Base-by-base conservation (phyloP, 2,113 vertebrate genomes). In the Platanista minor region DNA sequence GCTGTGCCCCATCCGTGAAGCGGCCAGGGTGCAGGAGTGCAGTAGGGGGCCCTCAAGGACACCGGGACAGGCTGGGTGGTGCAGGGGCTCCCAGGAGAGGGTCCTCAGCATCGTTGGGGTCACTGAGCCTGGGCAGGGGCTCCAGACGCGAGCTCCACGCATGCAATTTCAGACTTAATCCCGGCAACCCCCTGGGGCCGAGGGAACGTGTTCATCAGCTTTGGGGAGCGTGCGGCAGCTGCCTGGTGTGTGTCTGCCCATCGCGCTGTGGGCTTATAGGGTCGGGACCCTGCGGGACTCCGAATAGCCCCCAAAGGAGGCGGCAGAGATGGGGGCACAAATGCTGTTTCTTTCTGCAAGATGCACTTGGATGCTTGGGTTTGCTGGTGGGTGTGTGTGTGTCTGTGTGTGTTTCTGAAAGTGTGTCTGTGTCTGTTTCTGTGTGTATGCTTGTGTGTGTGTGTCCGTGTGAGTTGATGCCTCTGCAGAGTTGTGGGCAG, bases 121-220 rank as follows among this genome's bases (percentile, higher is more conserved):
- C 66, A 4, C 27, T 1, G 39, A 77, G 72, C 88, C 69, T 14
- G 13, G 71, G 29, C 39, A 52, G 54, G 46, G 85, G 8, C 91
- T 98, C 82, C 92, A 92, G 89, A 87, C 89, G 90, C 93, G 43
- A 67, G 64, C 91, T 74, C 75, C 95, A 80, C 86, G 78, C 77
- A 83, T 87, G 96, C 87, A 97, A 97, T 98, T 98, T 96, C 93
- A 94, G 94, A 95, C 96, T 95, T 97, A 97, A 98, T 98, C 98
- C 4, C 0, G 41, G 67, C 46, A 57, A 57, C 27, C 36, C 89
- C 84, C 23, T 0, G 89, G 98, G 98, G 96, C 97, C 86, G 88
- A 95, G 96, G 84, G 14, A 31, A 27, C 36, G 57, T 18, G 96
- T 52, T 97, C 87, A 21, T 97, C 93, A 6, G 18, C 83, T 46